Conservation (phyloP, 1,140 invertebrate species). For the Coboldia fuscipes region DNA sequence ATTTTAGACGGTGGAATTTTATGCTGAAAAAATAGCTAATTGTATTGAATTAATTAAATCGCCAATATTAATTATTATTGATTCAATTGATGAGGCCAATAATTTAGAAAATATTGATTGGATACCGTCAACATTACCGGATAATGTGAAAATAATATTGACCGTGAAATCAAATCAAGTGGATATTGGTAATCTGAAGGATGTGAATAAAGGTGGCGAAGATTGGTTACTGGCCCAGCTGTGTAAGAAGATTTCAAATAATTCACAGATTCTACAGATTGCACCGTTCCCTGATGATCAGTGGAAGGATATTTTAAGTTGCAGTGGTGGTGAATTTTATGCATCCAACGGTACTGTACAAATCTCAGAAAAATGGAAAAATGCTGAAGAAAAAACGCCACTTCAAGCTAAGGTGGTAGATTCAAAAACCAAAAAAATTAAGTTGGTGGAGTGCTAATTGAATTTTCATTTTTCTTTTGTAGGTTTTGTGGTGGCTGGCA, state of each 20-base stretch:
- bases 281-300: conserved; percentile 17
- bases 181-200: neutral
- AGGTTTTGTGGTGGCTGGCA: conserved; percentile 17
- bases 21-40: conserved; percentile 1
- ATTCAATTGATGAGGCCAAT: conserved; percentile 44
- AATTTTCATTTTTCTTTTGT: neutral
- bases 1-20: conserved; percentile 11
- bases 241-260: neutral
- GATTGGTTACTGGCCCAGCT: neutral
- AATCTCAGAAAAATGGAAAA: conserved; percentile 18
- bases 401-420: conserved; percentile 16
- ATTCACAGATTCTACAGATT: conserved; percentile 11
- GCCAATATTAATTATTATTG: conserved; percentile 39
- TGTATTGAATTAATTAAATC: conserved; percentile 9
- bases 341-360: conserved; percentile 19
- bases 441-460: neutral
- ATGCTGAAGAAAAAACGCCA: conserved; percentile 15
- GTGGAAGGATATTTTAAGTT: conserved; percentile 19
- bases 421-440: neutral
- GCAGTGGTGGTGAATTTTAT: conserved; percentile 18
- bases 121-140: conserved; percentile 41
- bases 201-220: neutral
- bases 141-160: conserved; percentile 46
- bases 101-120: conserved; percentile 30
- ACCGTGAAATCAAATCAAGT: conserved; percentile 28